Percentiles rank a stretch among this genome's conserved stretches.
Evolutionary conservation across 2,888 invertebrate genomes (phyloP).

Genomic region (Cryptocephalus moraei): DNA sequence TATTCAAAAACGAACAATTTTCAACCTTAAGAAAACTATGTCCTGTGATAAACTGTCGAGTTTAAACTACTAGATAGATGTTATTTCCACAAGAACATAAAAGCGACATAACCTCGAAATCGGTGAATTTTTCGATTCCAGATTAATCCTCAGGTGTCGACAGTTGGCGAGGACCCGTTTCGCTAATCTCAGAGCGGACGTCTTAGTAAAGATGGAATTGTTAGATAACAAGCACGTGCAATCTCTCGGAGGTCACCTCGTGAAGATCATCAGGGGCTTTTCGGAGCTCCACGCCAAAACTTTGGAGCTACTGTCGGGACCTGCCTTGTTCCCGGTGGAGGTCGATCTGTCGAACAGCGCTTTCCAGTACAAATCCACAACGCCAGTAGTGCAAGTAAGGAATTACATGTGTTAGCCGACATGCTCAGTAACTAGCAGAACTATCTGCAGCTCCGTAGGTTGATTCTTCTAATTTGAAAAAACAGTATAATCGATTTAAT

Average conservation of each 20-base stretch:
- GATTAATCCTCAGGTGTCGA: slow-evolving; percentile 86
- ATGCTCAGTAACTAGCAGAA: no score
- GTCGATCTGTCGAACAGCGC: slow-evolving; percentile 87
- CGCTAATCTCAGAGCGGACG: slow-evolving; percentile 77
- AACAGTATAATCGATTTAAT: no score
- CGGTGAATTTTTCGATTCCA: no score
- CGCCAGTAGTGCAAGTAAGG: slow-evolving; percentile 34
- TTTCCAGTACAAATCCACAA: slow-evolving; percentile 76
- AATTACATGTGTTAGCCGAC: no score
- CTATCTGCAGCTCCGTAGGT: no score
- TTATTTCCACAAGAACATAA: no score
- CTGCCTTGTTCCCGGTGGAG: slow-evolving; percentile 86
- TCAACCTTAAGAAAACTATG: no score
- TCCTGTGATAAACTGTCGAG: no score
- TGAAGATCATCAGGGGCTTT: slow-evolving; percentile 75
- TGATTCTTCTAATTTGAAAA: no score
- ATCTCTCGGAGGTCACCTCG: slow-evolving; percentile 79
- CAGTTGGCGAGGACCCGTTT: slow-evolving; percentile 86
- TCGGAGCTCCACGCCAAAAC: slow-evolving; percentile 46
- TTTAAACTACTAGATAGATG: no score
- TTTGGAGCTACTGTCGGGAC: slow-evolving; percentile 63
- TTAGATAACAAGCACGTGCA: slow-evolving; percentile 97
- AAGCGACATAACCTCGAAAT: no score
- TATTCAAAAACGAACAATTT: no score
- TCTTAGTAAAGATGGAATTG: slow-evolving; percentile 92